Evolutionary conservation across 2,797 vertebrate genomes (phyloP), one percentile per base, ranked within the genome.

Genomic region (Balearica regulorum): DNA sequence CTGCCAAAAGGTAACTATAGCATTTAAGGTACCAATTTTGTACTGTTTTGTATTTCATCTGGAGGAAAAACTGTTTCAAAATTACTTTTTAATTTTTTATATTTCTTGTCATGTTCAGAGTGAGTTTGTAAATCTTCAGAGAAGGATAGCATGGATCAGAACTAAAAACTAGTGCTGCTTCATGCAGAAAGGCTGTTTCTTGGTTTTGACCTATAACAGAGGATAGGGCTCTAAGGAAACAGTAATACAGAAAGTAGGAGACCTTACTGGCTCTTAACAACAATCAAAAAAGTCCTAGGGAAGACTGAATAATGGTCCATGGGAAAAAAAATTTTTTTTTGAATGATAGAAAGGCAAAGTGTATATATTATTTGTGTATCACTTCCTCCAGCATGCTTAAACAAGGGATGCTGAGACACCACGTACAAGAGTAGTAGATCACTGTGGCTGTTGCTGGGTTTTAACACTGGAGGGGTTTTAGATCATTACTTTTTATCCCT

Each of bases 1-100:
- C 97, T 94, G 97, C 93, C 96, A 99, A 98, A 98, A 98, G 98
- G 99, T 99, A 96, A 75, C 26, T 80, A 4, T 43, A 46, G 28
- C 13, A 46, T 60, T 70, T 83, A 71, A 77, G 16, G 19, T 65
- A 33, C 39, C 90, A 18, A 10, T 82, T 83, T 70, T 64, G 1
- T 80, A 66, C 61, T 83, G 9, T 65, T 69, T 21, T n/a, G 5
- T 90, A 33, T 33, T 84, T 84, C 14, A 49, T 15, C 8, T 80
- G 44, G 11, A 58, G 13, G 53, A 46, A 77, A 87, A 77, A 26
- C 2, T 4, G 9, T 71, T 87, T 77, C 43, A 39, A 13, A 62
- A 12, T 31, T 61, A 48, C 11, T 54, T 53, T 75, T 60, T n/a
- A 6, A 39, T 19, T 62, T 83, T 86, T 71, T 69, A 9, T 69